Percentiles rank a stretch among this genome's conserved stretches.
These are phyloP conservation scores for Rhinella marina DNA, from an alignment of 2,797 vertebrate species.

Conservation along the genomic window DNA sequence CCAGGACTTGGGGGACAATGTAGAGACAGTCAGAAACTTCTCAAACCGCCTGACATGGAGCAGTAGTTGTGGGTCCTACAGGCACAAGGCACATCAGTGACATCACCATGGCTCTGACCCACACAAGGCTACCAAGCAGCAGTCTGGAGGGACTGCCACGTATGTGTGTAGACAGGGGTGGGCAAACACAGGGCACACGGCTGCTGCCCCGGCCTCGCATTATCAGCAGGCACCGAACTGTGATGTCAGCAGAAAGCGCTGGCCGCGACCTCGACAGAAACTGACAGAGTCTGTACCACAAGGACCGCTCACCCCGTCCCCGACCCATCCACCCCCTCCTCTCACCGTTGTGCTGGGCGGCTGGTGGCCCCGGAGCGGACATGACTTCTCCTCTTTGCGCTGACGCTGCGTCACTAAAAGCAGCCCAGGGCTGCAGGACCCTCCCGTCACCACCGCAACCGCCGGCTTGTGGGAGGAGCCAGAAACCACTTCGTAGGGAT, in stretches of 20 bases:
- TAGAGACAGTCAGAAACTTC: too few species aligned
- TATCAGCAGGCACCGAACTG: not conserved
- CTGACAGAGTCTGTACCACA: too few species aligned
- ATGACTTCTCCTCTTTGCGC: slow-evolving; percentile 12
- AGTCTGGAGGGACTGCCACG: too few species aligned
- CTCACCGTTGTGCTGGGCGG: slow-evolving; percentile 54
- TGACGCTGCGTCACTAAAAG: slow-evolving; percentile 21
- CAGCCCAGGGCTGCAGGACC: not conserved
- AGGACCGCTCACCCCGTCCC: too few species aligned
- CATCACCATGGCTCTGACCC: too few species aligned
- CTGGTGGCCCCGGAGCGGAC: slow-evolving; percentile 45
- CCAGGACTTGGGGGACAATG: too few species aligned
- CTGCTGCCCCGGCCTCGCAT: not conserved
- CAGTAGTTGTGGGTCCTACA: too few species aligned
- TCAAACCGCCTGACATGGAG: too few species aligned
- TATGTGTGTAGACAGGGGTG: too few species aligned
- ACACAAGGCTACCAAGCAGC: too few species aligned
- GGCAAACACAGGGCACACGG: not conserved
- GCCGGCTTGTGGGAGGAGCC: slow-evolving; percentile 41
- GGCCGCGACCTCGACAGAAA: too few species aligned
- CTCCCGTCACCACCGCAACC: slow-evolving; percentile 48
- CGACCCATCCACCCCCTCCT: not conserved
- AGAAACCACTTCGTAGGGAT: not conserved
- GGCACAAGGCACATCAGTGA: too few species aligned
- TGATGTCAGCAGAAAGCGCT: slow-evolving; percentile 8